Base-by-base conservation (phyloP, 2,797 vertebrate species). In the Vipera ursinii region DNA sequence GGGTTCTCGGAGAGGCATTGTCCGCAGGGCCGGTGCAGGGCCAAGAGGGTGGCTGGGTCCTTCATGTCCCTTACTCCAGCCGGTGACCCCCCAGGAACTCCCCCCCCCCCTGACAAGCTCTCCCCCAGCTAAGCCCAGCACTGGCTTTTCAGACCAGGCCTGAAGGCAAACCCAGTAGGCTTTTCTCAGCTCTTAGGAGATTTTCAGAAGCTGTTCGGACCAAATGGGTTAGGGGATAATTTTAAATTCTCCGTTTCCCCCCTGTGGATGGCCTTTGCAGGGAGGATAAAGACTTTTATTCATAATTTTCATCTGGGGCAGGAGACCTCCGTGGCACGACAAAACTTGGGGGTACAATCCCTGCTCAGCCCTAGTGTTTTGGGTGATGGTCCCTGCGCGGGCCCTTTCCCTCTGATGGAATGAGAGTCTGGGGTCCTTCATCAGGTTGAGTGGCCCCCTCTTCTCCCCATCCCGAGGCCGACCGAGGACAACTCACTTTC, bases 141-240 rank as follows among this genome's bases (percentile, higher is more conserved):
- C 17, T 0, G 73, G 7, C 38, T 82, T 82, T 4, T 44, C 38
- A 4, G 38, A 24, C 38, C 73, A 82, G 38, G 32, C 73, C 73
- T 22, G 38, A 20, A 78, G 73, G 38, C 38, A 10, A 44, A 22
- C 22, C 5, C 57, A 59, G 3, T 20, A 20, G 57, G 57, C 15
- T 20, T 10, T 38, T 48, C 38, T 78, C 2, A 6, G 69, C 69
- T 0, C n/a, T 44, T 44, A 1, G 0, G 38, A 12, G 73, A 8
- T 78, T 44, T 44, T 10, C 20, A 22, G 38, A 32, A 1, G 38
- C 8, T 22, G 38, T 17, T 78, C 44, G 73, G 38, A 4, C 7
- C 38, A 9, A 20, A 78, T 20, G 32, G 17, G 69, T 38, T 8
- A 1, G 69, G 2, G 32, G 17, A 3, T 17, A 4, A 48, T 48